Conservation (phyloP, 2,113 vertebrate genomes). For the Vulpes vulpes region DNA sequence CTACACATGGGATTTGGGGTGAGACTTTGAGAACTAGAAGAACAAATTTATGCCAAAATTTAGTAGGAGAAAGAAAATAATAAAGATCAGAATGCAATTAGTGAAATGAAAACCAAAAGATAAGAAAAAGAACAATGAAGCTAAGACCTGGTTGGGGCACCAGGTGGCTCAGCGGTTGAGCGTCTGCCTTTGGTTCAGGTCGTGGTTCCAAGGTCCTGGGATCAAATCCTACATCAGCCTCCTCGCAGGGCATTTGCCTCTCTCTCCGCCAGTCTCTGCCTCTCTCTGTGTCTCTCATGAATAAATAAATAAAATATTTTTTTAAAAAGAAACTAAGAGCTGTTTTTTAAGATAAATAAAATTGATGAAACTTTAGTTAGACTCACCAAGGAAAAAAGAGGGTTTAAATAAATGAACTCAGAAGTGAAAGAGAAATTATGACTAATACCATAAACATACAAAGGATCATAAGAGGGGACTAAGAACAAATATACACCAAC, state of each 20-base stretch:
- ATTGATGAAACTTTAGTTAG: not conserved
- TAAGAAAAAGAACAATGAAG: not conserved
- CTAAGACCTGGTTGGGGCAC: not conserved
- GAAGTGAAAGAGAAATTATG: not conserved
- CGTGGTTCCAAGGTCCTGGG: no score
- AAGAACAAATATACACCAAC: not conserved
- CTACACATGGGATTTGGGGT: no score
- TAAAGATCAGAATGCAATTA: not conserved
- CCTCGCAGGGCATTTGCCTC: no score
- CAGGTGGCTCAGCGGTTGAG: no score
- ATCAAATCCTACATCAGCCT: no score
- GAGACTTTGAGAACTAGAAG: not conserved
- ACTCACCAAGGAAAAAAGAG: not conserved
- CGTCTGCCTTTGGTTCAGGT: no score
- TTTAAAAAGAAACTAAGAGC: not conserved
- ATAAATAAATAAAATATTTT: no score
- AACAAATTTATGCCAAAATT: not conserved
- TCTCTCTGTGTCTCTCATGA: no score
- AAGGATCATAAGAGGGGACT: no score
- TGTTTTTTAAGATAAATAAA: not conserved
- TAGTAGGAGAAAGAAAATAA: not conserved
- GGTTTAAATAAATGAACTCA: no score
- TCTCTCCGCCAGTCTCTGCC: no score
- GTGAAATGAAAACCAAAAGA: not conserved
- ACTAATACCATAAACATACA: not conserved